Evolutionary conservation across 2,888 invertebrate species (phyloP), one percentile per base, ranked within the genome.

Genomic region (Xanthia togata): DNA sequence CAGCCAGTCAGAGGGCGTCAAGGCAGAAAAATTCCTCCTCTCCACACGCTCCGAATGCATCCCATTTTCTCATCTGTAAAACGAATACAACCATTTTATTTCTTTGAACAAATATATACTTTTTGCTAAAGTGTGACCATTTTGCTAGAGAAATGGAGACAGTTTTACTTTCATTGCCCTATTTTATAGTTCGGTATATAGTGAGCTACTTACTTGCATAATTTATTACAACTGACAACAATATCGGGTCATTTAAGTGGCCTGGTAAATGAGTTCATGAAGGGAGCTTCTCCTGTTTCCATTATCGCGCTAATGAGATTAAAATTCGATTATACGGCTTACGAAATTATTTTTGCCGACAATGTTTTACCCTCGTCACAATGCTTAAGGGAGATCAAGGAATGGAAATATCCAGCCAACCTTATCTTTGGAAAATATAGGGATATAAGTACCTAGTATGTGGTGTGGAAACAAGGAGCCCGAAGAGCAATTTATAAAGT

Each of bases 281-380:
- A 86, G 85, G 76, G 78, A 87, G 81, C 83, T 80, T 87, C 89
- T 89, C 87, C 81, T 88, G 89, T 89, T 90, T 84, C 90, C 88
- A 91, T 92, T 92, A 92, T 91, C 88, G 82, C 86, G 79, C 84
- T 92, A 92, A 93, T 92, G 90, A 91, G 90, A 92, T 93, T 92
- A 90, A 91, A 92, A 91, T 91, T 91, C 90, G 88, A 92, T 93
- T 92, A 91, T 82, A 88, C 81, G 84, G 88, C 88, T 90, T 89
- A 90, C 86, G 82, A 89, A 91, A 91, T 90, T 90, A 89, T 89
- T 87, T 88, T 84, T 71, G 78, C 76, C 78, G 76, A 88, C 87
- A 88, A 84, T 87, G 82, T 88, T 88, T 87, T 77, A 89, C 87
- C 89, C 88, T 89, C 86, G 81, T 89, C 88, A 89, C 85, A 84